A percentile compares a stretch with the other conserved stretches of the same genome.
Conservation (phyloP, 2,888 invertebrate species). For the Phaedon cochleariae region DNA sequence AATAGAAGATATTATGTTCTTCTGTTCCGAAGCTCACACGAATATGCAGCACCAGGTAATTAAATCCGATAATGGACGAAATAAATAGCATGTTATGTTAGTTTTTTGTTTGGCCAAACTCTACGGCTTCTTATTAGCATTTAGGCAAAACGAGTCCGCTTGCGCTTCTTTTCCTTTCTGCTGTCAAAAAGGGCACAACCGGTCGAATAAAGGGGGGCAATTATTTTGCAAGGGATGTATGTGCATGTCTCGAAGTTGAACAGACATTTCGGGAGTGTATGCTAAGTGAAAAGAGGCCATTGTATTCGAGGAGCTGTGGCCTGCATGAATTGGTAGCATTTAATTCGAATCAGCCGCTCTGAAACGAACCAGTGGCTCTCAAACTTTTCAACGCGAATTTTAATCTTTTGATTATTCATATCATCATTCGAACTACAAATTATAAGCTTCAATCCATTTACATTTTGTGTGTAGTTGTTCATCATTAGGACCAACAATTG, state of each 20-base stretch:
- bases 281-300: conserved; percentile 61
- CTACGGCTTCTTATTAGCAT: conserved; percentile 54
- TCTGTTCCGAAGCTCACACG: no score
- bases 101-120: conserved; percentile 39
- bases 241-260: conserved; percentile 40
- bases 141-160: conserved; percentile 53
- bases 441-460: no score
- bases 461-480: no score
- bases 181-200: conserved; percentile 40
- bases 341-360: conserved; percentile 38
- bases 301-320: conserved; percentile 57
- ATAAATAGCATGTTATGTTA: conserved; percentile 41
- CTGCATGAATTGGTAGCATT: conserved; percentile 35
- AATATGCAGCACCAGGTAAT: conserved; percentile 37
- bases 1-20: no score
- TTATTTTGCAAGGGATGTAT: conserved; percentile 54
- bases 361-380: conserved; percentile 38
- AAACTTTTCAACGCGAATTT: conserved; percentile 23
- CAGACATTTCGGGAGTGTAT: conserved; percentile 57
- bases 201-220: conserved; percentile 51
- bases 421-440: no score
- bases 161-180: neutral
- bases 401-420: neutral
- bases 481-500: no score
- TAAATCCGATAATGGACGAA: conserved; percentile 44